Conservation (phyloP, 2,888 invertebrate genomes). For the Aspidiotus destructor region DNA sequence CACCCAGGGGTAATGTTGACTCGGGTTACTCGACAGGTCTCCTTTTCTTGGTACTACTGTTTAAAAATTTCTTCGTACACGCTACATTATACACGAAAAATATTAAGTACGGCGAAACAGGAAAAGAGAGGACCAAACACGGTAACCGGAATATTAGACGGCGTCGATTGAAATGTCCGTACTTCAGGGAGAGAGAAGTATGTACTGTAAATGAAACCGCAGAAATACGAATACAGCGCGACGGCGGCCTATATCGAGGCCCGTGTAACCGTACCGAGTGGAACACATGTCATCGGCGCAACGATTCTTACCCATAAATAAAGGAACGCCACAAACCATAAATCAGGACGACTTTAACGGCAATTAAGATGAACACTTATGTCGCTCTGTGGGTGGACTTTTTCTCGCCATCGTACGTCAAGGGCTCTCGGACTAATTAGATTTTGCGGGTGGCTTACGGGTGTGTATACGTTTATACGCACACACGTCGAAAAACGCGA, state of each 20-base stretch:
- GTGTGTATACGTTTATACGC: no score
- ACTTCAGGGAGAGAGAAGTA: background rate
- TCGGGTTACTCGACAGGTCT: constrained; percentile 13
- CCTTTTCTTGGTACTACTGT: background rate
- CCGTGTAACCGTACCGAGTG: background rate
- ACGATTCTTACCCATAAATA: constrained; percentile 24
- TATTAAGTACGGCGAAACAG: background rate
- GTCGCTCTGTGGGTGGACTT: constrained; percentile 32
- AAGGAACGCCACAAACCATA: constrained; percentile 27
- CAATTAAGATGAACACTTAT: constrained; percentile 31
- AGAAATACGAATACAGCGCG: constrained; percentile 1
- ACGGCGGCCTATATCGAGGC: background rate
- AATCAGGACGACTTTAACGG: constrained; percentile 32
- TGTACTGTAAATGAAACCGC: constrained; percentile 14
- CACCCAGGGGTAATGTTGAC: constrained; percentile 30
- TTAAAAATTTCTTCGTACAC: constrained; percentile 2
- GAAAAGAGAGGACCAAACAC: background rate
- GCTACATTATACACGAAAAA: no score
- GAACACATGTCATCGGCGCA: constrained; percentile 31
- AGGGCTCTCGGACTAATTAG: constrained; percentile 10
- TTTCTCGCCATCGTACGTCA: constrained; percentile 15
- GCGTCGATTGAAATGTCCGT: constrained; percentile 32
- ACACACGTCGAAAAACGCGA: background rate
- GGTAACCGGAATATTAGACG: constrained; percentile 22
- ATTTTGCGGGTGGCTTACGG: constrained; percentile 1